Conservation (phyloP, 2,113 vertebrate genomes). For the Colinus virginianus region DNA sequence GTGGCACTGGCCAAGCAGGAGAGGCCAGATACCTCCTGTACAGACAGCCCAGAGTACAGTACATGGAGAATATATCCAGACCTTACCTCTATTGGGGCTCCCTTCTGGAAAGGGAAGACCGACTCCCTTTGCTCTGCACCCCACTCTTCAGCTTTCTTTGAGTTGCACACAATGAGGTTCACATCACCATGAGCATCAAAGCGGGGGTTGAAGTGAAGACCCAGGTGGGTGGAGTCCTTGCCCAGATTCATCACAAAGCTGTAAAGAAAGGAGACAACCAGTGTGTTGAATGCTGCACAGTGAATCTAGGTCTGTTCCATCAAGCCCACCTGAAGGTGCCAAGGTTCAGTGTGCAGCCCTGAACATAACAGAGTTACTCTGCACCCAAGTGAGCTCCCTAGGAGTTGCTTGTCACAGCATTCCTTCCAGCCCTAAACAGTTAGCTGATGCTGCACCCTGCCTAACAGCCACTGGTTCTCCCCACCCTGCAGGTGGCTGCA, state of each 20-base stretch:
- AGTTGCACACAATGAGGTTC: slow-evolving; percentile 89
- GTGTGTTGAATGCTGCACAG: not conserved
- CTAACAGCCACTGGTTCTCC: not conserved
- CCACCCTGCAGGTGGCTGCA: slow-evolving; percentile 4
- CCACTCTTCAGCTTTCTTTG: slow-evolving; percentile 83
- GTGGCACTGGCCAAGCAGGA: not conserved
- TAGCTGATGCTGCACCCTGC: not conserved
- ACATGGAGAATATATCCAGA: not conserved
- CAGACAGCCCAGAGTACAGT: not conserved
- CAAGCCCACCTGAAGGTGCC: not conserved
- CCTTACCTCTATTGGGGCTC: slow-evolving; percentile 81
- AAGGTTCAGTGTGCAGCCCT: not conserved
- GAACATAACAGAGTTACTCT: not conserved
- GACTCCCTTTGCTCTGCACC: slow-evolving; percentile 85
- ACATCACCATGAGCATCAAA: slow-evolving; percentile 82
- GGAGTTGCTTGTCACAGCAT: not conserved
- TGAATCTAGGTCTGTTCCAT: not conserved
- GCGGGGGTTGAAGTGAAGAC: slow-evolving; percentile 91
- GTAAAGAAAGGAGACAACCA: not conserved
- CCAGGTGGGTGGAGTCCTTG: slow-evolving; percentile 74
- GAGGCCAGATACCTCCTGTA: not conserved
- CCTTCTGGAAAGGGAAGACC: slow-evolving; percentile 85
- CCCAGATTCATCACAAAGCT: slow-evolving; percentile 92
- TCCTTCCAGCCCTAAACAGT: not conserved
- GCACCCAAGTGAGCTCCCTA: not conserved